Base-by-base conservation (phyloP, 2,888 invertebrate species). In the Apamea sordens region DNA sequence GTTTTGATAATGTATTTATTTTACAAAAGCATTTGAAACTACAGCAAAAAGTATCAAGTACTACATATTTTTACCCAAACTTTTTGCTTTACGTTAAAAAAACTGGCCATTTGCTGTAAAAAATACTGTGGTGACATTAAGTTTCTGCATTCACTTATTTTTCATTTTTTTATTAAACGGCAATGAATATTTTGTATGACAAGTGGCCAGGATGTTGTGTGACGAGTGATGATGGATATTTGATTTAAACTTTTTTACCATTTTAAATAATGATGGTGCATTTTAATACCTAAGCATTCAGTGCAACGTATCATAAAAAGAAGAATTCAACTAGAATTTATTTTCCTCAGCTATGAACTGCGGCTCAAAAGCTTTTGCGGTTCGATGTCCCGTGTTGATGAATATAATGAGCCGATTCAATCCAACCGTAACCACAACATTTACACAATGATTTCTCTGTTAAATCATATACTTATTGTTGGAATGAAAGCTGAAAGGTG, bases 401-500 rank as follows among this genome's bases (percentile, higher is more conserved):
- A 32, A 1, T 44, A 32, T 32, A 75, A 76, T 21, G 7, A 78
- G 53, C 18, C 18, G 44, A 78, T 64, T 63, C n/a, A 50, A 76
- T 63, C 24, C 36, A 75, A 76, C 76, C 50, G 24, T 50, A 50
- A 64, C 44, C 18, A 56, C 53, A 76, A 64, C 24, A 41, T 6
- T 53, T 44, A 28, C 74, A 73, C 44, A 74, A 32, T 28, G 1
- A 50, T 28, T 72, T 21, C 24, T 28, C 3, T 61, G 47, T 77
- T 72, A 10, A 63, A 50, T 69, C 24, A 56, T 71, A 36, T 53
- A n/a, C n/a, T n/a, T n/a, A 69, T 77, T 72, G 47, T 65, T 73
- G 61, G 44, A 83, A 56, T 73, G 65, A 73, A 73, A 70, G 69
- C 70, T 65, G 73, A 61, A 69, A 53, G 15, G 28, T 10, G 67